Evolutionary conservation across 2,797 vertebrate species (phyloP).

Genomic region (Crocidura indochinensis): DNA sequence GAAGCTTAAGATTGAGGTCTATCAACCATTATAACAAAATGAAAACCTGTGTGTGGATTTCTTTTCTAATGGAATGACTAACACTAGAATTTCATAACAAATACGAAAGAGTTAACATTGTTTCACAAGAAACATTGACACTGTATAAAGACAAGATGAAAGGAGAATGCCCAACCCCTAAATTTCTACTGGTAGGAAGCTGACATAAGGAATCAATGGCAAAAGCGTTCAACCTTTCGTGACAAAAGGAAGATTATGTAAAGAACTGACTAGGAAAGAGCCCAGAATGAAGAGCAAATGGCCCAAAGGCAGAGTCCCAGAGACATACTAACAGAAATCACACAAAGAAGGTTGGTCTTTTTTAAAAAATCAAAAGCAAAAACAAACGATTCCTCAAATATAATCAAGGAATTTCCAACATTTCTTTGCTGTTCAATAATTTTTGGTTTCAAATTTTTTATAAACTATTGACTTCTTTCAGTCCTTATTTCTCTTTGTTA

Average conservation of each 20-base stretch:
- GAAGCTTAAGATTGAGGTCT: no score
- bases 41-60: background rate
- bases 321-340: no score
- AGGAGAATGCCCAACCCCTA: fast-evolving
- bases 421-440: background rate
- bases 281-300: background rate
- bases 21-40: background rate
- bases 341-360: no score
- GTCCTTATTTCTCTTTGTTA: background rate
- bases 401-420: background rate
- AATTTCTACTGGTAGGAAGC: background rate
- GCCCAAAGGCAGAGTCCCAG: background rate
- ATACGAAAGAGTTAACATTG: background rate
- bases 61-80: background rate
- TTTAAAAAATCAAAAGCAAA: no score
- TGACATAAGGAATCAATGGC: background rate
- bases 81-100: background rate
- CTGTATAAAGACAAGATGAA: background rate
- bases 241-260: background rate
- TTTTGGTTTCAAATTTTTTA: background rate
- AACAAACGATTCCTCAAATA: background rate
- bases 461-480: background rate
- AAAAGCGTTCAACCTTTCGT: background rate
- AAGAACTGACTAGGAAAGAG: background rate
- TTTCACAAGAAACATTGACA: background rate